These are phyloP conservation scores for Nemotelus nigrinus DNA, from an alignment of 2,888 invertebrate genomes.

Conservation along the genomic window DNA sequence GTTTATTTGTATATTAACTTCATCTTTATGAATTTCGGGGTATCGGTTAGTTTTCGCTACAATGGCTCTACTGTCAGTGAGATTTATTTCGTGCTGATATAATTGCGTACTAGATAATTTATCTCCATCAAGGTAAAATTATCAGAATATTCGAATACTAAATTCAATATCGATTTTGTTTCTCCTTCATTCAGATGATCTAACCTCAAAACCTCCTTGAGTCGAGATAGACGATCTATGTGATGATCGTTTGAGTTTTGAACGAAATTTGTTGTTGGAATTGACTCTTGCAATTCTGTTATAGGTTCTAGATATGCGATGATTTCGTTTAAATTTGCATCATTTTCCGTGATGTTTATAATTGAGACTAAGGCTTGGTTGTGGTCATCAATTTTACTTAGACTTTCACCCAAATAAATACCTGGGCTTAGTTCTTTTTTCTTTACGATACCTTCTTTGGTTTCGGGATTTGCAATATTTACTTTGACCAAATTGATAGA, in stretches of 20 bases:
- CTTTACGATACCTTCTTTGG: conserved; percentile 1
- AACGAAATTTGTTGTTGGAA: too few relatives aligned
- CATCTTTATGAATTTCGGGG: conserved; percentile 13
- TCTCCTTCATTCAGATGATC: conserved; percentile 55
- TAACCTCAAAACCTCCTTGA: conserved; percentile 38
- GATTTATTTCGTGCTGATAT: not conserved
- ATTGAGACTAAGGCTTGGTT: conserved; percentile 13
- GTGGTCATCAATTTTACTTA: not conserved
- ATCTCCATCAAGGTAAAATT: conserved; percentile 56
- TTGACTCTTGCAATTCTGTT: too few relatives aligned
- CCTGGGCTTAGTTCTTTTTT: conserved; percentile 13
- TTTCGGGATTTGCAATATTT: conserved; percentile 6
- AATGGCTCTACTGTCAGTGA: not conserved
- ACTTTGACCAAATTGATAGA: conserved; percentile 6
- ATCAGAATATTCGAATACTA: conserved; percentile 52
- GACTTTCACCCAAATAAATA: not conserved
- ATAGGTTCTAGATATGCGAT: too few relatives aligned
- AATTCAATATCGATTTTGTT: conserved; percentile 24
- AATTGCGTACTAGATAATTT: conserved; percentile 55
- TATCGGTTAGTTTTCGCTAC: conserved; percentile 26
- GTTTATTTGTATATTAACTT: conserved; percentile 9
- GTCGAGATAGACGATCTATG: not conserved
- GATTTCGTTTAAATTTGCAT: not conserved
- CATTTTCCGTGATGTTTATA: not conserved
- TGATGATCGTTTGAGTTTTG: not conserved